Evolutionary conservation across 2,888 invertebrate genomes (phyloP).

Genomic region (Teleiodes luculella): DNA sequence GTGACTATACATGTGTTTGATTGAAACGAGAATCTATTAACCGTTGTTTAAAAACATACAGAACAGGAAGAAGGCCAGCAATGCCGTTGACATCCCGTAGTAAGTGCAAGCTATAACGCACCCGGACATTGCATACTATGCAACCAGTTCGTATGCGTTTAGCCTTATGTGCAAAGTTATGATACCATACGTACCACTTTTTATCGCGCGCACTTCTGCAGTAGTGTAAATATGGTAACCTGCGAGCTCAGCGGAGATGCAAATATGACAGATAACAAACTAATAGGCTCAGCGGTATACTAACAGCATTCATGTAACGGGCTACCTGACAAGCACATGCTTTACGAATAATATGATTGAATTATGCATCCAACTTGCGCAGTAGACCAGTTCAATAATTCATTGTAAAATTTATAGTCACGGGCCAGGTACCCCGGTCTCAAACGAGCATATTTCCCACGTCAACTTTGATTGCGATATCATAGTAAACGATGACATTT

Average conservation of each 20-base stretch:
- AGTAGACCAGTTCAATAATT: conserved; percentile 59
- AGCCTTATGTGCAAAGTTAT: conserved; percentile 51
- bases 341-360: conserved; percentile 52
- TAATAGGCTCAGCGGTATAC: neutral
- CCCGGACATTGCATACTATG: conserved; percentile 62
- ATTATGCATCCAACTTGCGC: conserved; percentile 58
- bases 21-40: neutral
- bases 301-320: conserved; percentile 14
- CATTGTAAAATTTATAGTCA: conserved; percentile 69
- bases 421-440: conserved; percentile 52
- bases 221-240: conserved; percentile 6
- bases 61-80: conserved; percentile 59
- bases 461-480: conserved; percentile 75
- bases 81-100: conserved; percentile 57
- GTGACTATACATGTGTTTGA: neutral
- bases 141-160: conserved; percentile 40
- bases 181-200: conserved; percentile 46
- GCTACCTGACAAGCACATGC: conserved; percentile 23
- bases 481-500: conserved; percentile 72
- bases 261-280: conserved; percentile 8
- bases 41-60: conserved; percentile 1
- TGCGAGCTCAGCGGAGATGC: conserved; percentile 9
- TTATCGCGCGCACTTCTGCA: conserved; percentile 29
- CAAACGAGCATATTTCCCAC: conserved; percentile 77
- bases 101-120: conserved; percentile 35